Percentiles rank a stretch among this genome's conserved stretches.
Conservation (phyloP, 2,888 invertebrate species). For the Chironomus riparius region DNA sequence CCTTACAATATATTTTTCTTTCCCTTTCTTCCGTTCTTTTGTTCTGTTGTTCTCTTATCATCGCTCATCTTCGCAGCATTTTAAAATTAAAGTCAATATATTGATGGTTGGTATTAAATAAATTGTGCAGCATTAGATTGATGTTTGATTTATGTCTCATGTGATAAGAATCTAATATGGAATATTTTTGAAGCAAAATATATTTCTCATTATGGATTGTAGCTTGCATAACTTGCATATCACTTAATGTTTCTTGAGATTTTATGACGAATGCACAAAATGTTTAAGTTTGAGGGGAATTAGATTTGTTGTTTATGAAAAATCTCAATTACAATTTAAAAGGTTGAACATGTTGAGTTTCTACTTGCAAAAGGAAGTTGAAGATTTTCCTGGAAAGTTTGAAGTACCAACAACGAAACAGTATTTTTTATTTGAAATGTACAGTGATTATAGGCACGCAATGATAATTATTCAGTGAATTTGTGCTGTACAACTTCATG, state of each 20-base stretch:
- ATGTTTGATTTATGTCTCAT: slow-evolving; percentile 21
- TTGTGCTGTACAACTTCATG: background rate
- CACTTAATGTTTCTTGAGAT: too few species aligned
- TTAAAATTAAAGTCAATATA: background rate
- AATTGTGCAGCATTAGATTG: slow-evolving; percentile 21
- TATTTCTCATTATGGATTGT: background rate
- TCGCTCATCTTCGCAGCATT: background rate
- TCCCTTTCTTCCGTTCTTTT: background rate
- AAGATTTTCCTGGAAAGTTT: background rate
- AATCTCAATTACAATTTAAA: background rate
- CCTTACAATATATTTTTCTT: background rate
- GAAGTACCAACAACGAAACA: background rate
- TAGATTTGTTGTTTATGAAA: background rate
- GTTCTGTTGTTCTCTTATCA: background rate
- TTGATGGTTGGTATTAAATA: slow-evolving; percentile 1
- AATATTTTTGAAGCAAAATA: background rate
- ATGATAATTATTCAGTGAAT: slow-evolving; percentile 25
- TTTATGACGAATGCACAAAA: background rate
- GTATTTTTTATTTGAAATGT: background rate
- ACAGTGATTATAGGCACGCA: slow-evolving; percentile 17
- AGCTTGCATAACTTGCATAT: too few species aligned
- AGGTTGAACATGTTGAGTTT: slow-evolving; percentile 24
- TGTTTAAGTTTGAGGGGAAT: background rate
- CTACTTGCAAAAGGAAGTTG: background rate
- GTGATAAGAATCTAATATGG: background rate